Evolutionary conservation across 2,113 vertebrate species (phyloP), one percentile per base, ranked within the genome.

Genomic region (Rhinopomastus cyanomelas): DNA sequence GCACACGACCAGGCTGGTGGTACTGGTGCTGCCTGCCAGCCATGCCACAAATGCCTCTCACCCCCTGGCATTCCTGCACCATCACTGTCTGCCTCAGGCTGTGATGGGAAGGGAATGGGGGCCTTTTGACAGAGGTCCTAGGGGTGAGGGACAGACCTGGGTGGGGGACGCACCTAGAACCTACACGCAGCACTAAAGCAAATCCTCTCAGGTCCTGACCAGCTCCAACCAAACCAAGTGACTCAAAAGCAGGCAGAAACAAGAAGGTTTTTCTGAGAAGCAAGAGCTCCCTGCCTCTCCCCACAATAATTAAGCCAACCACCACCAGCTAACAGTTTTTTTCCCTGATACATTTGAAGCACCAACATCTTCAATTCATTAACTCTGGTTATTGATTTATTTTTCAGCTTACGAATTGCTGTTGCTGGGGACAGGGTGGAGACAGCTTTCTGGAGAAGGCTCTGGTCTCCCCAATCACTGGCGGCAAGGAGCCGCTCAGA

Each of bases 351-450:
- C 44, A 42, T 85, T 95, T 95, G 78, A 96, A 95, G 81, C 37
- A 57, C 74, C 85, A 52, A 94, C 94, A 96, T 96, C 92, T 96
- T 95, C 87, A 88, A 94, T 94, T 94, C 92, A 95, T 96, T 96
- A 94, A 89, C 88, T 93, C 75, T 65, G 73, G 68, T 90, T 93
- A 94, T 76, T 92, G 92, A 96, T 96, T 92, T 93, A 96, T 95
- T 96, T 93, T 95, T 81, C 86, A 88, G 79, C 57, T 92, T 90
- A 92, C 90, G 94, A 96, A 84, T 89, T 39, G 88, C 89, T 88
- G 81, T 90, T 92, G 89, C 89, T 90, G 82, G 81, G 53, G 79
- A 48, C 1, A 4, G 92, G 69, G 84, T 89, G 91, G 95, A 95
- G 95, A 93, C 86, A 93, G 76, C 62, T 95, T 90, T 90, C 93